Percentiles rank a stretch among this genome's conserved stretches.
Evolutionary conservation across 2,113 vertebrate genomes (phyloP).

Genomic region (Pan paniscus): DNA sequence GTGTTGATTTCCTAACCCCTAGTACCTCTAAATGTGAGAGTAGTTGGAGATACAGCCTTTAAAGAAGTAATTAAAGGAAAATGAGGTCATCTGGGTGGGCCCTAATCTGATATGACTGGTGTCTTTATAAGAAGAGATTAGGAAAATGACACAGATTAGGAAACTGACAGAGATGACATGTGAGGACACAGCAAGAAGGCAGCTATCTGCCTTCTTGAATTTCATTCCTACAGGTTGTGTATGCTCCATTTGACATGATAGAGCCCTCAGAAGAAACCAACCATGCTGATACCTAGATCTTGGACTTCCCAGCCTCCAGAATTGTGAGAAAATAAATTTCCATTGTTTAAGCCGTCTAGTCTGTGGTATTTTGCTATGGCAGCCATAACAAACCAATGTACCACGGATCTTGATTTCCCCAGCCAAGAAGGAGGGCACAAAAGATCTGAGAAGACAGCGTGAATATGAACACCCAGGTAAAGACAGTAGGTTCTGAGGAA

Average conservation of each 20-base stretch:
- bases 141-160: neutral
- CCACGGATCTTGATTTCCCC: neutral
- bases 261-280: neutral
- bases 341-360: neutral
- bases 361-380: neutral
- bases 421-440: neutral
- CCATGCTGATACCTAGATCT: neutral
- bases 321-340: neutral
- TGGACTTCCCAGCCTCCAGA: neutral
- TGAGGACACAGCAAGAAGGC: neutral
- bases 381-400: neutral
- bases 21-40: neutral
- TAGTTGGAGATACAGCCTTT: neutral
- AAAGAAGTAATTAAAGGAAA: neutral
- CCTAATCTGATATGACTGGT: neutral
- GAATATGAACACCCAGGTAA: neutral
- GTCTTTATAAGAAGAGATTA: neutral
- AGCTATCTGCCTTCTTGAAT: neutral
- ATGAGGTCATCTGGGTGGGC: neutral
- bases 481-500: no score
- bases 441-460: neutral
- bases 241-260: neutral
- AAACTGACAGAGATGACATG: neutral
- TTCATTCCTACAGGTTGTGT: no score
- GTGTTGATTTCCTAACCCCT: neutral